Conservation (phyloP, 1,140 invertebrate species). For the Nephotettix cincticeps region DNA sequence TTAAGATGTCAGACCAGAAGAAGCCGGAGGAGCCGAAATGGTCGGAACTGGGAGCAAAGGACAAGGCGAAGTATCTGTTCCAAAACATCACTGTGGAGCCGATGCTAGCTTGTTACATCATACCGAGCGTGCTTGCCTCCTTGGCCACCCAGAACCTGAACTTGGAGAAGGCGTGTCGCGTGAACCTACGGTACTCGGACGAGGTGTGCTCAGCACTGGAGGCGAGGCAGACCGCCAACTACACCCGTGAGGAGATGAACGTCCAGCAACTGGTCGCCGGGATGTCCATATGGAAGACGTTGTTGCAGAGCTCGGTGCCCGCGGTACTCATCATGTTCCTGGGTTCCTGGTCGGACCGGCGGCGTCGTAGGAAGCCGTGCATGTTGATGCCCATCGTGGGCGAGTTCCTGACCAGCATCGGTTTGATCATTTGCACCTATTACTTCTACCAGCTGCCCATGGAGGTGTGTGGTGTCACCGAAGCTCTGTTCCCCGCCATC, state of each 20-base stretch:
- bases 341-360: conserved; percentile 53
- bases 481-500: conserved; percentile 73
- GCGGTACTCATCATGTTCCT: conserved; percentile 74
- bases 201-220: conserved; percentile 71
- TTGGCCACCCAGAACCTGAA: conserved; percentile 79
- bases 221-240: conserved; percentile 60
- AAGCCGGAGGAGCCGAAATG: conserved; percentile 10
- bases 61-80: conserved; percentile 48
- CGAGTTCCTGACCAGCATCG: conserved; percentile 72
- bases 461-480: conserved; percentile 71
- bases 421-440: conserved; percentile 75
- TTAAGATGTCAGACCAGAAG: neutral
- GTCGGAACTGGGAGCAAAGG: conserved; percentile 35
- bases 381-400: conserved; percentile 81
- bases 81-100: conserved; percentile 75
- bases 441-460: conserved; percentile 64
- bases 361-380: conserved; percentile 76
- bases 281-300: conserved; percentile 78
- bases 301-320: conserved; percentile 71
- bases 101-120: conserved; percentile 75
- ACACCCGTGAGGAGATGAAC: conserved; percentile 63
- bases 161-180: conserved; percentile 79
- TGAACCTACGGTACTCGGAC: conserved; percentile 69
- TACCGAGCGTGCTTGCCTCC: conserved; percentile 73
- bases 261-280: conserved; percentile 74